Percentiles rank a stretch among this genome's conserved stretches.
These are phyloP conservation scores for Numida meleagris DNA, from an alignment of 2,113 vertebrate species.

Conservation along the genomic window DNA sequence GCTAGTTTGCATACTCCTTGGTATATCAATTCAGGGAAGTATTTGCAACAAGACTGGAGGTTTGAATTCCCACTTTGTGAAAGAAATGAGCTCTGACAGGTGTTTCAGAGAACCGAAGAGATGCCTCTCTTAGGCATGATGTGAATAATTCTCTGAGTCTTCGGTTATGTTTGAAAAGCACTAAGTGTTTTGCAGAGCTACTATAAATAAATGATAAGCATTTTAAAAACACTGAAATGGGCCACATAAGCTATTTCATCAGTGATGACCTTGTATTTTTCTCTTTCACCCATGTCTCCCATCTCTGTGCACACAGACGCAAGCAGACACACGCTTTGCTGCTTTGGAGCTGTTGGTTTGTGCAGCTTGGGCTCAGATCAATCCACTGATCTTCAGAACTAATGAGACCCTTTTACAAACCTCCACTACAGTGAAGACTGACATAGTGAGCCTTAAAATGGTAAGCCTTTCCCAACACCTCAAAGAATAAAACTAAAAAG, in stretches of 20 bases:
- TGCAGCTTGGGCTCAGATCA: neutral
- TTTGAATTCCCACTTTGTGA: neutral
- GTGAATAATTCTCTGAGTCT: neutral
- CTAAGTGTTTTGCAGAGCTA: neutral
- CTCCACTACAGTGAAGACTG: neutral
- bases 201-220: neutral
- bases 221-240: neutral
- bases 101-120: neutral
- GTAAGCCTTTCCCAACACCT: neutral
- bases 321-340: neutral
- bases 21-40: neutral
- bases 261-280: neutral
- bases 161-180: neutral
- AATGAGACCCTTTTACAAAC: neutral
- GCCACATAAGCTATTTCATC: neutral
- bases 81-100: neutral
- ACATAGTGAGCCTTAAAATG: neutral
- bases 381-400: neutral
- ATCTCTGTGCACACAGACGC: fast-evolving
- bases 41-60: neutral
- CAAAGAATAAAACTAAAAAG: neutral
- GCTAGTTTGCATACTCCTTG: neutral
- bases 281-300: neutral
- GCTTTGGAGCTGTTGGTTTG: neutral
- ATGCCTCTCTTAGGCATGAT: neutral